phyloP scores from a whole-genome alignment of 2,888 invertebrate species.

The Napeogenes inachia region DNA sequence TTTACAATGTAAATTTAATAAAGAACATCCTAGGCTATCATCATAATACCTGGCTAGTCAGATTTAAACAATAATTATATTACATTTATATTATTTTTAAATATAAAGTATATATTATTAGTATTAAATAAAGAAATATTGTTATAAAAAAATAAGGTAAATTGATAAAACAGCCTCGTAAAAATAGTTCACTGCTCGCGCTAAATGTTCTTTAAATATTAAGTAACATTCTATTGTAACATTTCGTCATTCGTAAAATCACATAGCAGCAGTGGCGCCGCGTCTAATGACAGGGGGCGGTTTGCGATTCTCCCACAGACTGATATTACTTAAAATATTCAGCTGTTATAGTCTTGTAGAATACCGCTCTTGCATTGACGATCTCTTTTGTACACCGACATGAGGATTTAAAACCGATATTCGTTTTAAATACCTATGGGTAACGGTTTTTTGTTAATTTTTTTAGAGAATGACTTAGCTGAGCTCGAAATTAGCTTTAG shows the following conservation, averaged over 20 bases:
- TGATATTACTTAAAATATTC: conserved; percentile 20
- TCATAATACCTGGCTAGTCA: neutral
- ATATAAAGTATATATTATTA: no score
- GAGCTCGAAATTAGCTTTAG: no score
- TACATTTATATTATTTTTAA: no score
- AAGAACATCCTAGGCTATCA: neutral
- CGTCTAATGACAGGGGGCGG: conserved; percentile 48
- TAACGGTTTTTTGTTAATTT: no score
- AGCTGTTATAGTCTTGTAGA: neutral
- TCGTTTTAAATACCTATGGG: no score
- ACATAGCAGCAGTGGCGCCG: conserved; percentile 42
- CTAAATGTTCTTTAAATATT: neutral
- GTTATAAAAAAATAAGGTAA: no score
- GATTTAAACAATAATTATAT: neutral
- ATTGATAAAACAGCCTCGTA: no score
- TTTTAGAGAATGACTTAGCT: no score
- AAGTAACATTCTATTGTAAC: conserved; percentile 10
- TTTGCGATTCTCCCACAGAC: conserved; percentile 30
- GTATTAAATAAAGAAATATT: no score
- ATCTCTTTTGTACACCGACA: no score
- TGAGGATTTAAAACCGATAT: no score
- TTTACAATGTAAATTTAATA: conserved; percentile 8
- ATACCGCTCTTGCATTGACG: no score
- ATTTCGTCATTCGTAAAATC: conserved; percentile 16
- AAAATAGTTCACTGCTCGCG: neutral